Base-by-base conservation (phyloP, 2,113 vertebrate species). In the Malurus cyaneus region DNA sequence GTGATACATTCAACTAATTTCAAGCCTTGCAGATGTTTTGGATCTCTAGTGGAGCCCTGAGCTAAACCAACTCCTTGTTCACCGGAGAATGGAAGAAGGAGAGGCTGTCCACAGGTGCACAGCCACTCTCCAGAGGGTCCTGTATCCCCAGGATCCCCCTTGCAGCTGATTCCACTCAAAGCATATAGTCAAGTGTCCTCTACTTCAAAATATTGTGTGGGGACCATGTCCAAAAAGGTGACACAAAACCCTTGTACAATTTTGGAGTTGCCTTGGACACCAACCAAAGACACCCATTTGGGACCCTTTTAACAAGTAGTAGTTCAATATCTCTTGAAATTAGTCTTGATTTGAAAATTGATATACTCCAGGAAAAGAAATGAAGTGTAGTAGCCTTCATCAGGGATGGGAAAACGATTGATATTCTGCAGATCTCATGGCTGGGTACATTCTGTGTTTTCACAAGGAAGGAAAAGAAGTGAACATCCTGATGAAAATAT, bases 1-100 rank as follows among this genome's bases (percentile, higher is more conserved):
- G 34, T 18, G 21, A 60, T 15, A 29, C 0, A 0, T 31, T 12
- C 49, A 74, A 24, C 21, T 28, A 32, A 47, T 65, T 80, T 86
- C 28, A 73, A 72, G 50, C 18, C 46, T 62, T 56, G 16, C 26
- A 69, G 32, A 23, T 23, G 8, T 71, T 78, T 54, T 79, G 39
- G 24, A 49, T 60, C 11, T 14, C 8, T 17, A 15, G 12, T 8
- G 11, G 29, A 54, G 14, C 17, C 47, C 31, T 53, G 47, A 47
- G 26, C 32, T 50, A 29, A 74, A 25, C 6, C 9, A 44, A 10
- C 59, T 91, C 20, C 20, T 19, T 14, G 9, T 11, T 92, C 41
- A n/a, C 1, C 4, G 70, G 31, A 69, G 36, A 56, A 34, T 32
- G 64, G 79, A 47, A 1, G 2, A 11, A 46, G 8, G 3, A 6